Evolutionary conservation across 1,140 invertebrate species (phyloP).

Genomic region (Diprion similis): DNA sequence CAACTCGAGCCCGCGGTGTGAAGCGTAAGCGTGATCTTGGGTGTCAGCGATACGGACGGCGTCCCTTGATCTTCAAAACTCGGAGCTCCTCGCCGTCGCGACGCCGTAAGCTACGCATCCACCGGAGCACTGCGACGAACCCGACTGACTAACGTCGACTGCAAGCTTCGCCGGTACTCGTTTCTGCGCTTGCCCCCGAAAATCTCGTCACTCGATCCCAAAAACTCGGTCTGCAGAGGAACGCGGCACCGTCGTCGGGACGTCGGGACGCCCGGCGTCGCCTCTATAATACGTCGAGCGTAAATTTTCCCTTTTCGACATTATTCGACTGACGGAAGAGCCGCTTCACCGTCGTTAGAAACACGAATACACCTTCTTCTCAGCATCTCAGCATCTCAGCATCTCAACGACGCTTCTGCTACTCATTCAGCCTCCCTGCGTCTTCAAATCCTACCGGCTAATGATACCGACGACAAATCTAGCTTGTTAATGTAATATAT

Average conservation of each 20-base stretch:
- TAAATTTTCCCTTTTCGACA: not conserved
- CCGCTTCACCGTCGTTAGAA: no score
- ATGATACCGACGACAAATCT: no score
- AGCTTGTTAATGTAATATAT: no score
- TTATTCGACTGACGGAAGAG: not conserved
- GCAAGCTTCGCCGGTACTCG: not conserved
- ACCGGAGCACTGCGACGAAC: not conserved
- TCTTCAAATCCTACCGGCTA: no score
- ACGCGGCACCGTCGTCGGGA: not conserved
- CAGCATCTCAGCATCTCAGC: no score
- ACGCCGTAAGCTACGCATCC: not conserved
- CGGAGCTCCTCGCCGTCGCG: not conserved
- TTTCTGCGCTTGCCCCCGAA: not conserved
- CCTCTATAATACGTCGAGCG: not conserved
- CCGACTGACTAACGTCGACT: not conserved
- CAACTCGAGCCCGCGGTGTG: no score
- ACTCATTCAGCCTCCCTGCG: no score
- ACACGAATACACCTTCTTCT: no score
- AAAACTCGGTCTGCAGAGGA: not conserved
- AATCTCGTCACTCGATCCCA: not conserved
- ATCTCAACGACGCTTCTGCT: no score
- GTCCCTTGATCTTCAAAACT: not conserved
- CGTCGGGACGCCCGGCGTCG: not conserved
- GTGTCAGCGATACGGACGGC: not conserved
- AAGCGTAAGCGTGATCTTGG: no score